Base-by-base conservation (phyloP, 2,888 invertebrate species). In the Julus scandinavius region DNA sequence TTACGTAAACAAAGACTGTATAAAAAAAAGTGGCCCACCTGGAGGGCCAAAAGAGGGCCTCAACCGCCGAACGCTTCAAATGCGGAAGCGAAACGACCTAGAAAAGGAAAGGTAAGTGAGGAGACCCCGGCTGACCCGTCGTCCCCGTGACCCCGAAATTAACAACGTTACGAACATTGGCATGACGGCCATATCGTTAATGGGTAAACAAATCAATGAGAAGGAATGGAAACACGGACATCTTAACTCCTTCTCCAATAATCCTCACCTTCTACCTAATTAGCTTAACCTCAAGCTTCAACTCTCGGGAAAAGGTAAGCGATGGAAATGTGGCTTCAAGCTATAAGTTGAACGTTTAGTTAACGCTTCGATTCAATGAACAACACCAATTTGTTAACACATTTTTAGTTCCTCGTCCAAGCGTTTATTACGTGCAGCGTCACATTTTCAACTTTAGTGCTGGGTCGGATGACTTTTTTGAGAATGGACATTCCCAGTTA, bases 101-200 rank as follows among this genome's bases (percentile, higher is more conserved):
- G 20, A 72, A 29, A 72, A 7, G 29, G 29, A 72, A 20, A 29
- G 29, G 29, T 1, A 72, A 20, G 72, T 72, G 72, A 72, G 29
- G 72, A 72, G 72, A 72, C 72, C 72, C 72, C 72, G 72, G n/a
- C 72, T 72, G 72, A 72, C 72, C 72, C 72, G 72, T 20, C 72
- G 72, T 72, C 72, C 72, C 72, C 72, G 72, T 72, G 72, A 72
- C 72, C 72, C 72, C 72, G 72, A 72, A 72, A 72, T 29, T 7
- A 72, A n/a, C 58, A n/a, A 63, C 58, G 58, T 63, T n/a, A 63
- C 58, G n/a, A 63, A n/a, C 58, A n/a, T 63, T 63, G 58, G 58
- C 58, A 63, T 63, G 58, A n/a, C 58, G 58, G 6, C 5, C 11
- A 72, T 6, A 6, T 72, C 72, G 7, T 72, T 72, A 72, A 72